Evolutionary conservation across 2,113 vertebrate genomes (phyloP).

Genomic region (Perognathus longimembris): DNA sequence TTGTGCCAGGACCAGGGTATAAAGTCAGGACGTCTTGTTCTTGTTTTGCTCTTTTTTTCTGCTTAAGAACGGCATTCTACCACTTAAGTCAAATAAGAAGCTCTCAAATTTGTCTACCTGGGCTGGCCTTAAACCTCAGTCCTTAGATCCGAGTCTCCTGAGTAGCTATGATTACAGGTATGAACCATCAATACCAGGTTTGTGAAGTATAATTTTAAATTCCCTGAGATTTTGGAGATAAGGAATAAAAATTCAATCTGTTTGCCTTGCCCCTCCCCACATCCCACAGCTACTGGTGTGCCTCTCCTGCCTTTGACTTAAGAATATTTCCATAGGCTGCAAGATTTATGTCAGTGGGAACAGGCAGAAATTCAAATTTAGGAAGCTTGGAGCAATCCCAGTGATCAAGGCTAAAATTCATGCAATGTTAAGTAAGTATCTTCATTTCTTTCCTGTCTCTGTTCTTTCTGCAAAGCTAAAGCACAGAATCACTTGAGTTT

Average conservation of each 20-base stretch:
- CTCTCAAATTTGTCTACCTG: no score
- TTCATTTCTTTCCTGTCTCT: background rate
- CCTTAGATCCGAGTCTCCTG: no score
- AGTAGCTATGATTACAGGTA: no score
- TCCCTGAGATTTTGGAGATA: background rate
- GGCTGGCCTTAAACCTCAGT: no score
- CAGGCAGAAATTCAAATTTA: background rate
- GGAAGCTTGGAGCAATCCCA: conserved; percentile 7
- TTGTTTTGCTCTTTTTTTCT: no score
- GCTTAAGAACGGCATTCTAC: no score
- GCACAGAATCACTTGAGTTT: conserved; percentile 33
- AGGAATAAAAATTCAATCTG: conserved; percentile 37
- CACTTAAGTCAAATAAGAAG: no score
- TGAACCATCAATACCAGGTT: no score
- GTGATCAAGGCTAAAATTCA: background rate
- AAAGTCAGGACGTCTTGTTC: no score
- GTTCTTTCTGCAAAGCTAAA: background rate
- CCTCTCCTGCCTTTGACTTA: background rate
- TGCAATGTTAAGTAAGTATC: background rate
- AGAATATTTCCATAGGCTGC: no score
- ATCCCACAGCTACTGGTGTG: background rate
- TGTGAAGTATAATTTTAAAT: conserved; percentile 3
- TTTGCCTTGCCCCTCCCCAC: background rate
- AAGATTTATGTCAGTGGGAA: background rate
- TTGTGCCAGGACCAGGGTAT: no score